Evolutionary conservation across 2,113 vertebrate species (phyloP).

Genomic region (Seriola aureovittata): DNA sequence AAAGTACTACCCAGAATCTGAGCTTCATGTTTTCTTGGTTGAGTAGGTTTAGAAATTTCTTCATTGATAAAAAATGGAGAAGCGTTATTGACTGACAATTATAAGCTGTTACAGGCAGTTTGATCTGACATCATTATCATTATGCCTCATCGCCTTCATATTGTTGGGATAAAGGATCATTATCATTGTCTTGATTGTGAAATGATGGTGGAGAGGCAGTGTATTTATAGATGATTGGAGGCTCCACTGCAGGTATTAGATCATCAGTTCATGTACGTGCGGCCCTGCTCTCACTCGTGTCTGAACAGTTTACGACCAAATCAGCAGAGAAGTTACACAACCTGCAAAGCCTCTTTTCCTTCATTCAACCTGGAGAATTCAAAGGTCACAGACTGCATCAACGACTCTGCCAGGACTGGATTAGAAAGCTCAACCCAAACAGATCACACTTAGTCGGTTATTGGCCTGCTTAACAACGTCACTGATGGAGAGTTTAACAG

Average conservation of each 20-base stretch:
- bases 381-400: conserved; percentile 33
- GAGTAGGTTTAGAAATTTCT: no score
- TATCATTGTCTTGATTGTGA: no score
- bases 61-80: no score
- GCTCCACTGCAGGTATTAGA: neutral
- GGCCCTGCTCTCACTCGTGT: neutral
- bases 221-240: no score
- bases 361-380: conserved; percentile 19
- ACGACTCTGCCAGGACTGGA: neutral
- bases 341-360: conserved; percentile 44
- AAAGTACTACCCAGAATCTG: no score
- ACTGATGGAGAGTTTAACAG: neutral
- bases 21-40: no score
- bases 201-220: no score
- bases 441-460: neutral
- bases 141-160: no score
- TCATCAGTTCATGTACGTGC: neutral
- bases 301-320: conserved; percentile 16
- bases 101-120: no score
- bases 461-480: neutral
- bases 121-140: no score
- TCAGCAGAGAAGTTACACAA: conserved; percentile 14
- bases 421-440: conserved; percentile 11
- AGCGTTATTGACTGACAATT: no score
- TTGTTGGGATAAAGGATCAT: no score